phyloP scores from a whole-genome alignment of 2,888 invertebrate species.

The Toxonevra muliebris region DNA sequence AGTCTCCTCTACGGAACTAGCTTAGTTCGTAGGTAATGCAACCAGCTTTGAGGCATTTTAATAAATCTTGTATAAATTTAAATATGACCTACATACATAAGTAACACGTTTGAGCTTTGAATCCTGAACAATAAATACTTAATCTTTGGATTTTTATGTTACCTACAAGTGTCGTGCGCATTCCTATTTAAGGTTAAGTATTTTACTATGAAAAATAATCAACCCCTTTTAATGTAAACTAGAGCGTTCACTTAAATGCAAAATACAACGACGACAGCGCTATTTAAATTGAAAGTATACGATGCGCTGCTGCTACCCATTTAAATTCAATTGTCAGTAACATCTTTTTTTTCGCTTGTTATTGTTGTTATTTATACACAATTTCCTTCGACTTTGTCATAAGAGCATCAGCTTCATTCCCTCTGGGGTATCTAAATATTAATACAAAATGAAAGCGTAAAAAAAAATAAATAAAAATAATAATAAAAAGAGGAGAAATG shows the following conservation, averaged over 20 bases:
- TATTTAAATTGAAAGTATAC: constrained; percentile 53
- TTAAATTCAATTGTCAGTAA: constrained; percentile 56
- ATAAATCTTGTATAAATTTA: too few relatives aligned
- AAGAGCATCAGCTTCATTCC: not conserved
- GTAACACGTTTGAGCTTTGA: too few relatives aligned
- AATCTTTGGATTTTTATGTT: too few relatives aligned
- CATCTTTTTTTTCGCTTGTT: constrained; percentile 32
- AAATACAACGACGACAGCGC: constrained; percentile 45
- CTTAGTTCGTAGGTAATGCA: too few relatives aligned
- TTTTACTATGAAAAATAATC: not conserved
- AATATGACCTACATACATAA: too few relatives aligned
- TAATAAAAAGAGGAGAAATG: not conserved
- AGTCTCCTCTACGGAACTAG: too few relatives aligned
- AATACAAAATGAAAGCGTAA: not conserved
- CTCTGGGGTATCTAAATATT: not conserved
- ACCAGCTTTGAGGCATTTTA: too few relatives aligned
- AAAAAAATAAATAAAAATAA: not conserved
- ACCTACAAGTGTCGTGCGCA: too few relatives aligned
- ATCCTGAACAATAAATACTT: too few relatives aligned
- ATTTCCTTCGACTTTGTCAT: too few relatives aligned
- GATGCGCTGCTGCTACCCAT: constrained; percentile 42
- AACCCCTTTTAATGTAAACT: constrained; percentile 7
- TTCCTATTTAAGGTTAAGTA: too few relatives aligned
- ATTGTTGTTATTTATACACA: not conserved
- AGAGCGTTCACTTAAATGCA: constrained; percentile 44